Evolutionary conservation across 2,888 invertebrate genomes (phyloP), one percentile per base, ranked within the genome.

Genomic region (Protonemura montana): DNA sequence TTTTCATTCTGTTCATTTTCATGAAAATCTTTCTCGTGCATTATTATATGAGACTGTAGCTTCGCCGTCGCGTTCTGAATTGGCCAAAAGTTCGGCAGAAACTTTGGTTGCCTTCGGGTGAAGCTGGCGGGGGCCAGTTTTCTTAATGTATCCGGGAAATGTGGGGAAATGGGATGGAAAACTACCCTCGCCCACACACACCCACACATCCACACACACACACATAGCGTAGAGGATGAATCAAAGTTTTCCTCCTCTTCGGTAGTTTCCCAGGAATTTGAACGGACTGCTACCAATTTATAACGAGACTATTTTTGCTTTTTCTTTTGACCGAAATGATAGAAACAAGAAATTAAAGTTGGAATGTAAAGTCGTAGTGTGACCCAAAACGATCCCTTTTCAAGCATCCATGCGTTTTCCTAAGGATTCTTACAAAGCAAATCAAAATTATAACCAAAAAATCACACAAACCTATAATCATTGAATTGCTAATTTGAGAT

Each of bases 81-180:
- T 59, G 59, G 59, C 59, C 6, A 21, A 59, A 59, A 59, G 59
- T 59, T 59, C 21, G 16, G 13, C 13, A 21, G 21, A 59, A 16
- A 59, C 13, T 59, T 59, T 59, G 59, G 21, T 1, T 59, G 59
- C 16, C 13, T 10, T 59, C 59, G 59, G 59, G 7, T 21, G 59
- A 10, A 2, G 16, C 13, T 21, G 6, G 16, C 21, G 16, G 59
- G 59, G 59, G 59, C 59, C 59, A 59, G 59, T 59, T 59, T 59
- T 59, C 59, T 59, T 59, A 59, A 59, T 59, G 59, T 21, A 59
- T 59, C 59, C 59, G 59, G 59, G 59, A 59, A 59, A 59, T 59
- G 59, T 13, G 59, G 13, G 59, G 16, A 59, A 59, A 59, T 59
- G 59, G 59, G 59, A 59, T 59, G 59, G 59, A 59, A 59, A 59